Percentiles rank a stretch among this genome's conserved stretches.
Evolutionary conservation across 1,140 invertebrate genomes (phyloP).

Genomic region (Zelostemma sp.): DNA sequence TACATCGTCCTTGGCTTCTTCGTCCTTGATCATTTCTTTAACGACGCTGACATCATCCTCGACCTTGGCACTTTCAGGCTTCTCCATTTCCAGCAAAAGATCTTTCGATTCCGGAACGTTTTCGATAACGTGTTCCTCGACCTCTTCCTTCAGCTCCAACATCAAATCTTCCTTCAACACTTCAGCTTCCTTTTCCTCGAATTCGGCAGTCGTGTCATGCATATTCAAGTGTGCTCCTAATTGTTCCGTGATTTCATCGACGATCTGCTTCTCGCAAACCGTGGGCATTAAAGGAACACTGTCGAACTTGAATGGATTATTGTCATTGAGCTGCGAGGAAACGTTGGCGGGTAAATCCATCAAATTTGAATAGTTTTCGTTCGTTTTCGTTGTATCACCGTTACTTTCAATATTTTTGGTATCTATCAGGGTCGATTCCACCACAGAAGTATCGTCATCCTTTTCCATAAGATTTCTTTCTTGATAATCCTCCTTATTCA

Average conservation of each 20-base stretch:
- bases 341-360: neutral
- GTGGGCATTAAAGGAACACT: neutral
- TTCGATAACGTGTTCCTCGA: conserved; percentile 16
- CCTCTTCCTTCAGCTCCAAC: conserved; percentile 31
- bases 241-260: neutral
- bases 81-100: neutral
- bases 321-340: neutral
- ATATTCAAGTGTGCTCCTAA: conserved; percentile 35
- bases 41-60: neutral
- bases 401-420: neutral
- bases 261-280: neutral
- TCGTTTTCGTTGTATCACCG: neutral
- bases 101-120: conserved; percentile 24
- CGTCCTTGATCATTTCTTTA: conserved; percentile 20
- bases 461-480: neutral
- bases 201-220: conserved; percentile 57
- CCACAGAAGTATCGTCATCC: neutral
- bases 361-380: neutral
- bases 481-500: neutral
- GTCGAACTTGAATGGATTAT: conserved; percentile 1
- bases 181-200: conserved; percentile 44
- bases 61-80: neutral
- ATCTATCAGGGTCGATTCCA: neutral
- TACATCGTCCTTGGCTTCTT: conserved; percentile 12
- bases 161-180: conserved; percentile 33